Conservation (phyloP, 2,113 vertebrate genomes). For the Galeopterus variegatus region DNA sequence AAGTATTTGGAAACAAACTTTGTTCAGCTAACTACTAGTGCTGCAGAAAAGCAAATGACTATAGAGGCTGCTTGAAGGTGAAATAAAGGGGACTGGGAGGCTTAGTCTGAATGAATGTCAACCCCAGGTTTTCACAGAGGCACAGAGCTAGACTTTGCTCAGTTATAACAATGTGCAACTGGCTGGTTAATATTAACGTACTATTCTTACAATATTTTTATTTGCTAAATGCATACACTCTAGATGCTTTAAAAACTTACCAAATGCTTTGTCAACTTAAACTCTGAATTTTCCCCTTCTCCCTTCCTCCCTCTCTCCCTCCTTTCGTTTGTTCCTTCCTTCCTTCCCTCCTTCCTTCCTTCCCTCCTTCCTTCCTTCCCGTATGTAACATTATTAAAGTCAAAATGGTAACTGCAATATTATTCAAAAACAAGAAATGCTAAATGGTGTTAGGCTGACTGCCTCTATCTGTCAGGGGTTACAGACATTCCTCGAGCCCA, state of each 20-base stretch:
- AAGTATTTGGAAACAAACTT: neutral
- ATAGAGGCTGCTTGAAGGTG: neutral
- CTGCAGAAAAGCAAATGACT: neutral
- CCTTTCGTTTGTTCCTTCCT: neutral
- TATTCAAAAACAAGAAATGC: neutral
- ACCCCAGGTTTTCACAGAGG: no score
- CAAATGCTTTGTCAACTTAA: neutral
- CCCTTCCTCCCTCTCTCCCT: neutral
- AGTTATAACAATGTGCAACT: neutral
- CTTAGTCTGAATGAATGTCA: neutral
- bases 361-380: no score
- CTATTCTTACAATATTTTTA: neutral
- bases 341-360: neutral
- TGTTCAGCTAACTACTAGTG: neutral
- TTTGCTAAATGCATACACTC: neutral
- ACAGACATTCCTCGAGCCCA: neutral
- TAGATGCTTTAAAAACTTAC: neutral
- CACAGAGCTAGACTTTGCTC: neutral
- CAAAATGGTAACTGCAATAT: constrained; percentile 3
- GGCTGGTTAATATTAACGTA: neutral
- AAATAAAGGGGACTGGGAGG: neutral
- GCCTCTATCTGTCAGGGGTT: neutral
- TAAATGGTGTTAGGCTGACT: neutral
- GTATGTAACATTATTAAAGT: neutral
- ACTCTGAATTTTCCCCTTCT: neutral